Evolutionary conservation across 2,888 invertebrate species (phyloP).

Genomic region (Antheraea yamamai): DNA sequence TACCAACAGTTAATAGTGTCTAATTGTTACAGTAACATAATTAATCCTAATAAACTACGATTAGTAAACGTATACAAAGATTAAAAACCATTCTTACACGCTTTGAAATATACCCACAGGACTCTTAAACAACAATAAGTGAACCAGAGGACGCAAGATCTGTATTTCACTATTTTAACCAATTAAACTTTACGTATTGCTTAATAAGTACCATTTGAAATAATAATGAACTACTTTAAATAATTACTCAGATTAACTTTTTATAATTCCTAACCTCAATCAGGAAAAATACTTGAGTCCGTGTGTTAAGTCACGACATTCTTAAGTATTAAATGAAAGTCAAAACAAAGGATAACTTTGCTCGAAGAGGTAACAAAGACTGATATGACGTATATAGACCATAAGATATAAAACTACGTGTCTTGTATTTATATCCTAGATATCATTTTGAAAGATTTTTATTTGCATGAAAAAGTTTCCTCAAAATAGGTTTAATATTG

Average conservation of each 20-base stretch:
- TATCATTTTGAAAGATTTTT: too few relatives aligned
- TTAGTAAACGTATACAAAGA: too few relatives aligned
- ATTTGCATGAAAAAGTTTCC: too few relatives aligned
- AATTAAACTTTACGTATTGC: background rate
- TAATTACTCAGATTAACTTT: background rate
- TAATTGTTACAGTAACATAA: too few relatives aligned
- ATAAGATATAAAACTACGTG: background rate
- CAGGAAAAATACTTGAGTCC: background rate
- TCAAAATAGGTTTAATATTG: too few relatives aligned
- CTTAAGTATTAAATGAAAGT: background rate
- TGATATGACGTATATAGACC: background rate
- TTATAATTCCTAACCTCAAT: background rate
- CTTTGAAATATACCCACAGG: too few relatives aligned
- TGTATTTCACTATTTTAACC: background rate
- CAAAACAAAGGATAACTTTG: background rate
- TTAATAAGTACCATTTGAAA: too few relatives aligned
- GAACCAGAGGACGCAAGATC: too few relatives aligned
- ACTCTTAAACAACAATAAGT: too few relatives aligned
- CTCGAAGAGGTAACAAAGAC: background rate
- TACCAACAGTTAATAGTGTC: too few relatives aligned
- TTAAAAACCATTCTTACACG: too few relatives aligned
- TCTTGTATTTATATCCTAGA: background rate
- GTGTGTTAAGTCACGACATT: background rate
- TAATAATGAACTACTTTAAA: background rate
- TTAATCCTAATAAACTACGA: too few relatives aligned